Evolutionary conservation across 2,113 vertebrate genomes (phyloP).

Genomic region (Atrichornis clamosus): DNA sequence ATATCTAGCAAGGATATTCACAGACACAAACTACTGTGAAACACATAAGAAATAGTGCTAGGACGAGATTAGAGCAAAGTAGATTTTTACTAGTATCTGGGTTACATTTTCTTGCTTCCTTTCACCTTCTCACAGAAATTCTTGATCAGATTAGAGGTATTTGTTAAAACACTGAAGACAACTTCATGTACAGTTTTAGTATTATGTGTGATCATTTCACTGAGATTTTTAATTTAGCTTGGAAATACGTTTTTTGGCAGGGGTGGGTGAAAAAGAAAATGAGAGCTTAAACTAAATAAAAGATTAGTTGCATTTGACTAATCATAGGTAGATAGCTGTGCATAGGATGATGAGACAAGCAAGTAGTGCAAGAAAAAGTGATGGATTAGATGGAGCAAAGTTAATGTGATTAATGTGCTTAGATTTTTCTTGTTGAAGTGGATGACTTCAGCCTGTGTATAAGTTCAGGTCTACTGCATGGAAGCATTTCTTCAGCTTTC

Average conservation of each 20-base stretch:
- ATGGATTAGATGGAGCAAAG: constrained; percentile 53
- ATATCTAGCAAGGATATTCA: background rate
- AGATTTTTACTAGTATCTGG: background rate
- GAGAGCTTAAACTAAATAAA: constrained; percentile 10
- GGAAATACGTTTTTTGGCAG: background rate
- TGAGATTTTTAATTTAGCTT: background rate
- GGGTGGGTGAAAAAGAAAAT: background rate
- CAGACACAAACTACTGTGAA: background rate
- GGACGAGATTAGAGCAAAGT: background rate
- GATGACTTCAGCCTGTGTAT: background rate
- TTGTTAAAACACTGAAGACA: background rate
- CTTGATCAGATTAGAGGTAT: background rate
- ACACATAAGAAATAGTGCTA: background rate
- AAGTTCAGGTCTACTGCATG: background rate
- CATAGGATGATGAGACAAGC: constrained; percentile 6
- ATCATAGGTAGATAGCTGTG: constrained; percentile 17
- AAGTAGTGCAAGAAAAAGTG: constrained; percentile 19
- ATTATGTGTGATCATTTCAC: background rate
- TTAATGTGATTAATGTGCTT: constrained; percentile 48
- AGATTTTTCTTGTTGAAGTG: constrained; percentile 35
- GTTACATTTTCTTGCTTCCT: background rate
- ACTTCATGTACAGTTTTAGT: background rate
- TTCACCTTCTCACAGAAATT: background rate
- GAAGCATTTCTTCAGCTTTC: background rate
- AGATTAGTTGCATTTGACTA: constrained; percentile 55